Percentiles rank a stretch among this genome's conserved stretches.
Evolutionary conservation across 2,888 invertebrate genomes (phyloP).

Genomic region (Hartigia nigra): DNA sequence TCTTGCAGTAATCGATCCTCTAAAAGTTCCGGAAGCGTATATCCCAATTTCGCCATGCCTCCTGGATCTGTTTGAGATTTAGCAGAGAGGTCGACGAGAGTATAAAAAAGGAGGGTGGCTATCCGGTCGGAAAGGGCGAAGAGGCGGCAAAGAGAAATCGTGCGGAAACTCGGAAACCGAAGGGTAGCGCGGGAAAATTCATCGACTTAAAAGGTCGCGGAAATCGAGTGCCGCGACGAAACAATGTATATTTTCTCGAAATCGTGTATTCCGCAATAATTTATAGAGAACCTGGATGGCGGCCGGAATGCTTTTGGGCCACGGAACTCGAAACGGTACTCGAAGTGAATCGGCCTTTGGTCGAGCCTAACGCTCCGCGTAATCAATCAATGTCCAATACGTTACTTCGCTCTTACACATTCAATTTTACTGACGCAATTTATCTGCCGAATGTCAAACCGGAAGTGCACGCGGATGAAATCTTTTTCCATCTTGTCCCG

Average conservation of each 20-base stretch:
- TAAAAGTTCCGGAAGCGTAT: background rate
- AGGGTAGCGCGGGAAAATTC: background rate
- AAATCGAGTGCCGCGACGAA: background rate
- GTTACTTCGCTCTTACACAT: conserved; percentile 8
- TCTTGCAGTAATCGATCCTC: background rate
- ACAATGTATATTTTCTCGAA: background rate
- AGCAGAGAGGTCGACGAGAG: background rate
- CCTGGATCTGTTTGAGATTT: background rate
- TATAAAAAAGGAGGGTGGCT: background rate
- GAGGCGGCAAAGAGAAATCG: background rate
- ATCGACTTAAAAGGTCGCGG: background rate
- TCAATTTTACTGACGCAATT: conserved; percentile 13
- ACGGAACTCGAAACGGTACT: background rate
- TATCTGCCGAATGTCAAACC: conserved; percentile 20
- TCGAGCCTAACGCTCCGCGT: conserved; percentile 6
- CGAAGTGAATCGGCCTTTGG: conserved; percentile 2
- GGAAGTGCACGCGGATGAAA: conserved; percentile 16
- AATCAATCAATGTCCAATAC: conserved; percentile 19
- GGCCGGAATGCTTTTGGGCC: background rate
- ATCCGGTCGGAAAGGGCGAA: background rate
- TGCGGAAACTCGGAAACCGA: background rate
- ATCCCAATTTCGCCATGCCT: background rate
- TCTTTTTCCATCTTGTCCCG: conserved; percentile 2
- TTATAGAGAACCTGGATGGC: background rate
- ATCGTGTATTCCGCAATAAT: background rate